Evolutionary conservation across 2,113 vertebrate genomes (phyloP).

Genomic region (Zeus faber): DNA sequence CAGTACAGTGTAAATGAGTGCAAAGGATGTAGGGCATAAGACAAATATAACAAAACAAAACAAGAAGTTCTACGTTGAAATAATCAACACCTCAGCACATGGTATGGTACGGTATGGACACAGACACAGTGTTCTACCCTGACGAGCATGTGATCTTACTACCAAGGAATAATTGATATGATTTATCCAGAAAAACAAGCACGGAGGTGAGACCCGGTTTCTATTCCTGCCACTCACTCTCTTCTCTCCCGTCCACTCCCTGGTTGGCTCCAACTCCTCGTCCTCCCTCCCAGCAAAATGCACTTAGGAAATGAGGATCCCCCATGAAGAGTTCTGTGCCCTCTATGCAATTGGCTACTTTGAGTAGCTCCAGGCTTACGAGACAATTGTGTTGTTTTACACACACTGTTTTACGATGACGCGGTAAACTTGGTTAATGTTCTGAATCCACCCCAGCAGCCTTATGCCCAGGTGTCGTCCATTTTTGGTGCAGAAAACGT

Average conservation of each 20-base stretch:
- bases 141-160: constrained; percentile 16
- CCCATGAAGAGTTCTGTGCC: neutral
- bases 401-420: neutral
- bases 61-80: too few species aligned
- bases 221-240: neutral
- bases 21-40: too few species aligned
- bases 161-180: constrained; percentile 29
- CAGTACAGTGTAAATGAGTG: too few species aligned
- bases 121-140: constrained; percentile 4
- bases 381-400: neutral
- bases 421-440: neutral
- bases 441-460: too few species aligned
- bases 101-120: too few species aligned
- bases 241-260: neutral
- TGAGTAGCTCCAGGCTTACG: neutral
- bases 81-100: too few species aligned
- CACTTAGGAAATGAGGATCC: constrained; percentile 15
- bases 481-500: too few species aligned
- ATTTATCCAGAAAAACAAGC: constrained; percentile 29
- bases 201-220: neutral
- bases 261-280: neutral
- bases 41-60: too few species aligned
- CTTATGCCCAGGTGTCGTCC: too few species aligned
- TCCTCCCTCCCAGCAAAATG: constrained; percentile 1
- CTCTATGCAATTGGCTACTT: neutral